phyloP scores from a whole-genome alignment of 92 coral and sea anemone species.

The Pocillopora grandis region DNA sequence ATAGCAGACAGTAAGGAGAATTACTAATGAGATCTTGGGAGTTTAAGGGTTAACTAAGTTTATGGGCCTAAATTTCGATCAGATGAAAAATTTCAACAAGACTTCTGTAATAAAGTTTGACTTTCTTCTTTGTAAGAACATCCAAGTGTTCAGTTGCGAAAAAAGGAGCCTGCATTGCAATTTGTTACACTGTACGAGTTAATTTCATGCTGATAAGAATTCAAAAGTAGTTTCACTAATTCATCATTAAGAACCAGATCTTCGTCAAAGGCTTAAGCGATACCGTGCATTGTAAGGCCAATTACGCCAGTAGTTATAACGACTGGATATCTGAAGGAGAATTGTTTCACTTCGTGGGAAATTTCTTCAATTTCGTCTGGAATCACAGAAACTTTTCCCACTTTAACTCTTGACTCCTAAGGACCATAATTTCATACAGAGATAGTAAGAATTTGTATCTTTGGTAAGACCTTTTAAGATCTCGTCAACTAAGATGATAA shows the following conservation, averaged over 20 bases:
- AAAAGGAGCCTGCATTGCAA: too few relatives aligned
- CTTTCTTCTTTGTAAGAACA: too few relatives aligned
- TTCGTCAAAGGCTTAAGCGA: constrained; percentile 86
- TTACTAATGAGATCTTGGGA: too few relatives aligned
- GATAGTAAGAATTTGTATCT: constrained; percentile 85
- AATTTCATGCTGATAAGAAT: constrained; percentile 38
- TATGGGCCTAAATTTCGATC: too few relatives aligned
- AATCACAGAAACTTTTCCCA: constrained; percentile 82
- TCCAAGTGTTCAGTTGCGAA: too few relatives aligned
- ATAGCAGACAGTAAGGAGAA: too few relatives aligned
- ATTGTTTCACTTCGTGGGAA: constrained; percentile 68
- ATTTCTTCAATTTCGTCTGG: constrained; percentile 83
- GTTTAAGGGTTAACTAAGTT: too few relatives aligned
- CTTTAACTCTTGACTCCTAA: constrained; percentile 76
- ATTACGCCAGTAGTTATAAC: constrained; percentile 96
- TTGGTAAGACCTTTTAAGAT: constrained; percentile 96
- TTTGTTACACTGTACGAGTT: constrained; percentile 25
- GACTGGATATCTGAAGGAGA: constrained; percentile 71
- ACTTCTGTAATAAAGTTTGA: too few relatives aligned
- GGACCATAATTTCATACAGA: constrained; percentile 80
- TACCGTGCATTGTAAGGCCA: constrained; percentile 85
- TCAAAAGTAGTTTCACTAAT: constrained; percentile 54
- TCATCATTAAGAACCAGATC: constrained; percentile 74
- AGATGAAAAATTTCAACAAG: too few relatives aligned
- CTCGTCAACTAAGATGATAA: constrained; percentile 94